phyloP scores from a whole-genome alignment of 2,888 invertebrate species.

The Brachyptera putata region DNA sequence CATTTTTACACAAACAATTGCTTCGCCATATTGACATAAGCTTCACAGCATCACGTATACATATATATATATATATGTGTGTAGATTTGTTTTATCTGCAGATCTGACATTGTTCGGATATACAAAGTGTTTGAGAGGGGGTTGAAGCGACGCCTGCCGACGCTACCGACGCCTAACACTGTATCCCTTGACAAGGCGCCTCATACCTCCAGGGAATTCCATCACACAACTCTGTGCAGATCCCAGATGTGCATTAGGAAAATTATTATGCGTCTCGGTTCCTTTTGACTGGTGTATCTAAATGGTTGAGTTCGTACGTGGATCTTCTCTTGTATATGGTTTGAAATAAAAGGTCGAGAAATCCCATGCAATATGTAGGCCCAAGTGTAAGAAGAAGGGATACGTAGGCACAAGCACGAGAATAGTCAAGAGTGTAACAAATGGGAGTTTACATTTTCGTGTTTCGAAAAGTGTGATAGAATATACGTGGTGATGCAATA shows the following conservation, averaged over 20 bases:
- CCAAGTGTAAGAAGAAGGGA: no score
- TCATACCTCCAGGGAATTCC: neutral
- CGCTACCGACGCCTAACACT: neutral
- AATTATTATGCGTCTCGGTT: conserved; percentile 31
- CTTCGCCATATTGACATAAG: no score
- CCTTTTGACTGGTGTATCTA: conserved; percentile 12
- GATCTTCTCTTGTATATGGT: neutral
- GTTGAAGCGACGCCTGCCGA: neutral
- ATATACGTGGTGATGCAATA: no score
- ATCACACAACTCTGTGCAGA: conserved; percentile 14
- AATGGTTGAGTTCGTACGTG: conserved; percentile 10
- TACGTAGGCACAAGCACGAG: no score
- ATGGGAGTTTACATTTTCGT: no score
- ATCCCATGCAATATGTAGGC: neutral
- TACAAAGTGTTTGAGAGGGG: conserved; percentile 2
- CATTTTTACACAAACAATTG: no score
- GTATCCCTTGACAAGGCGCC: conserved; percentile 15
- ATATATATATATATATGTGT: no score
- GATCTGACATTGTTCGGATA: conserved; percentile 8
- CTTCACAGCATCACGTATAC: no score
- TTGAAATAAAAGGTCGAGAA: neutral
- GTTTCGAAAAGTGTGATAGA: no score
- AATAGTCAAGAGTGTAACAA: no score
- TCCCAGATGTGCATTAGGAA: conserved; percentile 31
- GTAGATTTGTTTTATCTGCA: neutral